Evolutionary conservation across 2,888 invertebrate species (phyloP), one percentile per base, ranked within the genome.

Genomic region (Ennomos erosarius): DNA sequence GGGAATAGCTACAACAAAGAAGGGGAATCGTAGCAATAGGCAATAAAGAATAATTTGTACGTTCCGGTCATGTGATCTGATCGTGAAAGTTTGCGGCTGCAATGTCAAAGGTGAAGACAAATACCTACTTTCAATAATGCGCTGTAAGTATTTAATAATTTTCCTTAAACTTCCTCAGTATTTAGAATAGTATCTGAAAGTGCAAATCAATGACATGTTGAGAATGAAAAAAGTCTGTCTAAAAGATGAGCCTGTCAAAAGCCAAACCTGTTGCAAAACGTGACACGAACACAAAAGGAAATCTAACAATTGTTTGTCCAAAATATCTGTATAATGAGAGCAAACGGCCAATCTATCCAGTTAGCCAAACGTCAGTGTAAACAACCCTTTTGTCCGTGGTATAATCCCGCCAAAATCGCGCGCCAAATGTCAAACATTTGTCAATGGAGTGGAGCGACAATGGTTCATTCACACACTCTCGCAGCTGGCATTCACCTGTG

Each of bases 391-490:
- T 68, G 74, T 45, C 37, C n/a, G 47, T 59, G 47, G 58, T 49
- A 45, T 75, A 75, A 76, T 80, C 81, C 83, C 81, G 84, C 82
- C 82, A 83, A 87, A 89, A 81, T 78, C 81, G 76, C 83, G 85
- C 89, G 88, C 83, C 86, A 85, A 89, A 87, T 75, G 84, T 62
- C 81, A 81, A 81, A 79, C 83, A 82, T 79, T 84, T 78, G 83
- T 90, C 82, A 90, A 90, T 91, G 90, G 81, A 81, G 72, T 91
- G 90, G 81, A 81, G 72, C 65, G 74, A 90, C 89, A 90, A 90
- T 81, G 79, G 67, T 68, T 79, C 88, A 88, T 88, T 89, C 82
- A 89, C 74, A 61, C 87, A 87, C 87, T 88, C 82, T 88, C 73
- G 65, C 65, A 64, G 65, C 64, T 64, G 79, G 81, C 91, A 55